Percentiles rank a stretch among this genome's conserved stretches.
These are phyloP conservation scores for Drosophila cyrtoloma DNA, from an alignment of 2,888 invertebrate species.

Conservation along the genomic window DNA sequence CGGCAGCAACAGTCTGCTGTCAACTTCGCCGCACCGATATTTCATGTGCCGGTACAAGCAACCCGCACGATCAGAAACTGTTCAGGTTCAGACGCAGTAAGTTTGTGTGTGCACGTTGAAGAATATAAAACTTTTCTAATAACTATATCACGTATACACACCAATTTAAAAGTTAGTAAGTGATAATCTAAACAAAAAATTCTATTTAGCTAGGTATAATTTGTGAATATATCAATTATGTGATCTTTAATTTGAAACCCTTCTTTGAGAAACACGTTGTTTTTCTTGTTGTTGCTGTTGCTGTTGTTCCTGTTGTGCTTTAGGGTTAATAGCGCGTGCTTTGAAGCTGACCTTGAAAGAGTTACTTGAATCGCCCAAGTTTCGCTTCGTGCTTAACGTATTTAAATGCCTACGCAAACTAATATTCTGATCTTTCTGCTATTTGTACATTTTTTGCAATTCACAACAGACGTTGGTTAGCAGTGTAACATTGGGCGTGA, in stretches of 20 bases:
- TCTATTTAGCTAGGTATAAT: neutral
- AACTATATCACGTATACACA: neutral
- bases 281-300: neutral
- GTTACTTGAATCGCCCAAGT: constrained; percentile 19
- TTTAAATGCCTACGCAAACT: constrained; percentile 16
- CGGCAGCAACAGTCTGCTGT: constrained; percentile 13
- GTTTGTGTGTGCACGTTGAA: constrained; percentile 10
- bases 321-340: constrained; percentile 10
- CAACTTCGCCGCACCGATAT: constrained; percentile 24
- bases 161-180: neutral
- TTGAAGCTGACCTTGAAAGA: constrained; percentile 32
- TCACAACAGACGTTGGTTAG: neutral
- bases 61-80: constrained; percentile 59
- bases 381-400: constrained; percentile 19
- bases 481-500: neutral
- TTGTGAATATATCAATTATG: neutral
- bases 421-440: neutral
- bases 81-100: constrained; percentile 50
- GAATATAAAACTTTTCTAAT: neutral
- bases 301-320: neutral
- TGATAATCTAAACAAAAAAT: constrained; percentile 2
- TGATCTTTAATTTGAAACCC: neutral
- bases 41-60: constrained; percentile 2
- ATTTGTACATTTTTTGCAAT: neutral
- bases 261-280: constrained; percentile 30